Percentiles rank a stretch among this genome's conserved stretches.
Evolutionary conservation across 2,797 vertebrate genomes (phyloP).

Genomic region (Sebastes taczanowskii): DNA sequence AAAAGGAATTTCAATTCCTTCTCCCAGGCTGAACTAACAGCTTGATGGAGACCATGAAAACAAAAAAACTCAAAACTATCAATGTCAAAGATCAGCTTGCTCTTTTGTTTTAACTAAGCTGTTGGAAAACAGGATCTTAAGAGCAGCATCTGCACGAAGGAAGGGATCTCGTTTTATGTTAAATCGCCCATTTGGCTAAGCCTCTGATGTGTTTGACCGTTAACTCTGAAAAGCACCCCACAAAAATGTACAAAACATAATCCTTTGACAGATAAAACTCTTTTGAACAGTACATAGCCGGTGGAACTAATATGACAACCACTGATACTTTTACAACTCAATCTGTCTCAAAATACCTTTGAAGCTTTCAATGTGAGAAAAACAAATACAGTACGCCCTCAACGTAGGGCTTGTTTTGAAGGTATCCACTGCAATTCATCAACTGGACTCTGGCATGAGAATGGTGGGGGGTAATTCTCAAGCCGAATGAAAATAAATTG

Average conservation of each 20-base stretch:
- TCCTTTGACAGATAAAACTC: slow-evolving; percentile 10
- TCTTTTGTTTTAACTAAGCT: slow-evolving; percentile 72
- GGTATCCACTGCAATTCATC: slow-evolving; percentile 8
- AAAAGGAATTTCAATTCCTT: slow-evolving; percentile 58
- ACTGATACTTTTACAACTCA: background rate
- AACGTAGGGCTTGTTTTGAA: slow-evolving; percentile 2
- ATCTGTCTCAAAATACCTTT: background rate
- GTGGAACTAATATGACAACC: slow-evolving; percentile 48
- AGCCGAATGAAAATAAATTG: slow-evolving; percentile 22
- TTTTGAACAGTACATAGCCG: slow-evolving; percentile 16
- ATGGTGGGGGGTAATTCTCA: background rate
- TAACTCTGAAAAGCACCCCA: background rate
- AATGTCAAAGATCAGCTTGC: slow-evolving; percentile 63
- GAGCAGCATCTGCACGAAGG: slow-evolving; percentile 38
- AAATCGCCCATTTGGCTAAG: slow-evolving; percentile 43
- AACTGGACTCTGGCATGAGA: slow-evolving; percentile 1
- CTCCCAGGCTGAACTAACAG: slow-evolving; percentile 57
- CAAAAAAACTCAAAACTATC: slow-evolving; percentile 44
- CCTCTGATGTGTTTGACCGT: slow-evolving; percentile 57
- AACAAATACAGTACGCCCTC: slow-evolving; percentile 5
- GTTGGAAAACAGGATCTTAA: slow-evolving; percentile 61
- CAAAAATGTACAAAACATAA: slow-evolving; percentile 17
- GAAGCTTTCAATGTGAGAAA: slow-evolving; percentile 6
- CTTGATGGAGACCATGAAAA: slow-evolving; percentile 45
- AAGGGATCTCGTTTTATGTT: slow-evolving; percentile 39